These are phyloP conservation scores for Ferdinandea cuprea DNA, from an alignment of 2,888 invertebrate species.

Conservation along the genomic window DNA sequence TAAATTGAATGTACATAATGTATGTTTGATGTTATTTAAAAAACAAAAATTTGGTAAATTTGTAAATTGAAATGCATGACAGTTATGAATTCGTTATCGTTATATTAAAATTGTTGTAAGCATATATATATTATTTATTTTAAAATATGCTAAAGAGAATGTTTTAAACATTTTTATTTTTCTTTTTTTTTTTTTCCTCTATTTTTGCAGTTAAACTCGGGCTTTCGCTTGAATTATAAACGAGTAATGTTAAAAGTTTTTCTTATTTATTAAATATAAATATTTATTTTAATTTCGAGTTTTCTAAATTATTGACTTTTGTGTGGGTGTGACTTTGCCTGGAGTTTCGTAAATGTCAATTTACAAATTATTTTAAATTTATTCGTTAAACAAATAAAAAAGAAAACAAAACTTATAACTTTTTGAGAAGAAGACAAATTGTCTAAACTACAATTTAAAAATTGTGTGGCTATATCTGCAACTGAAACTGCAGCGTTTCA, in stretches of 20 bases:
- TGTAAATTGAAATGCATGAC: conserved; percentile 73
- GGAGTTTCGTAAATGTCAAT: too few species aligned
- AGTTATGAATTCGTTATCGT: conserved; percentile 48
- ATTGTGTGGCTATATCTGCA: too few species aligned
- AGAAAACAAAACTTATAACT: too few species aligned
- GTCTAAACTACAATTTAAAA: too few species aligned
- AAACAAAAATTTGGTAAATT: conserved; percentile 2
- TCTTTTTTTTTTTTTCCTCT: conserved; percentile 50
- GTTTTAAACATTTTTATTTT: conserved; percentile 54
- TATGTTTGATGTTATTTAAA: conserved; percentile 33
- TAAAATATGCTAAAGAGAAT: conserved; percentile 41
- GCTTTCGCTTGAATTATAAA: conserved; percentile 82
- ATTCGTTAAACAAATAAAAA: too few species aligned
- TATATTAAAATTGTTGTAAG: conserved; percentile 22
- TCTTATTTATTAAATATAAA: conserved; percentile 37
- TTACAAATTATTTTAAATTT: too few species aligned
- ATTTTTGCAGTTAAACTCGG: conserved; percentile 80
- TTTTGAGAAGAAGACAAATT: too few species aligned
- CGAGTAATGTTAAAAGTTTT: conserved; percentile 78
- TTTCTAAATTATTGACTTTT: neutral
- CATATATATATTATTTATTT: conserved; percentile 20
- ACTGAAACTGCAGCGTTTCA: too few species aligned
- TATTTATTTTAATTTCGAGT: conserved; percentile 4
- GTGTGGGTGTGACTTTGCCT: conserved; percentile 37
- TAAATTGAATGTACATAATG: conserved; percentile 30